Evolutionary conservation across 1,140 invertebrate genomes (phyloP).

Genomic region (Drosophila equinoxialis): DNA sequence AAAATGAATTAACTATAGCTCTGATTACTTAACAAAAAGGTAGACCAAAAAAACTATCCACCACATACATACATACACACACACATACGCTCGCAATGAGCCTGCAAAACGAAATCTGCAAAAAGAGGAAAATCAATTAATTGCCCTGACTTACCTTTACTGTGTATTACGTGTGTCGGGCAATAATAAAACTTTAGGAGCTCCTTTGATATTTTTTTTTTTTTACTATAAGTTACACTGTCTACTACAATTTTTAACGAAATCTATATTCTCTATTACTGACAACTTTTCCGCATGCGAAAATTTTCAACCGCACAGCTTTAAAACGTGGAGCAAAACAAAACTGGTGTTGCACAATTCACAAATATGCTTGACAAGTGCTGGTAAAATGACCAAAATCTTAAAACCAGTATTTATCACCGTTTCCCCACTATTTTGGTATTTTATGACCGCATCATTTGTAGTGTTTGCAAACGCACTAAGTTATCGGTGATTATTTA

Average conservation of each 20-base stretch:
- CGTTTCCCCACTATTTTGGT: no score
- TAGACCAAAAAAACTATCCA: constrained; percentile 39
- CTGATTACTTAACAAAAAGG: constrained; percentile 71
- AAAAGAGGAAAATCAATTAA: constrained; percentile 9
- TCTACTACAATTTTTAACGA: constrained; percentile 49
- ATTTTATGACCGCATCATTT: no score
- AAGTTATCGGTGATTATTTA: constrained; percentile 46
- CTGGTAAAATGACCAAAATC: no score
- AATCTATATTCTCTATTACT: constrained; percentile 57
- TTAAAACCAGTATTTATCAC: no score
- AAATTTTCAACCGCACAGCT: constrained; percentile 18
- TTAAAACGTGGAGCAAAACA: constrained; percentile 51
- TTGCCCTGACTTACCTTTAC: constrained; percentile 48
- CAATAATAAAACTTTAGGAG: constrained; percentile 39
- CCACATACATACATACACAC: constrained; percentile 57
- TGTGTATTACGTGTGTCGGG: constrained; percentile 43
- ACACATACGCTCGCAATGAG: constrained; percentile 17
- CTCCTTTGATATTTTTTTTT: constrained; percentile 26
- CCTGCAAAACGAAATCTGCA: constrained; percentile 37
- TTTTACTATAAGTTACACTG: constrained; percentile 47
- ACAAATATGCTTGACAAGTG: no score
- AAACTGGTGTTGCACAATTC: background rate
- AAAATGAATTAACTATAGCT: constrained; percentile 31
- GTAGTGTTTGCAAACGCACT: no score
- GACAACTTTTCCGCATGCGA: constrained; percentile 36